A percentile compares a stretch with the other conserved stretches of the same genome.
phyloP scores from a whole-genome alignment of 2,888 invertebrate species.

The Alcis repandata region DNA sequence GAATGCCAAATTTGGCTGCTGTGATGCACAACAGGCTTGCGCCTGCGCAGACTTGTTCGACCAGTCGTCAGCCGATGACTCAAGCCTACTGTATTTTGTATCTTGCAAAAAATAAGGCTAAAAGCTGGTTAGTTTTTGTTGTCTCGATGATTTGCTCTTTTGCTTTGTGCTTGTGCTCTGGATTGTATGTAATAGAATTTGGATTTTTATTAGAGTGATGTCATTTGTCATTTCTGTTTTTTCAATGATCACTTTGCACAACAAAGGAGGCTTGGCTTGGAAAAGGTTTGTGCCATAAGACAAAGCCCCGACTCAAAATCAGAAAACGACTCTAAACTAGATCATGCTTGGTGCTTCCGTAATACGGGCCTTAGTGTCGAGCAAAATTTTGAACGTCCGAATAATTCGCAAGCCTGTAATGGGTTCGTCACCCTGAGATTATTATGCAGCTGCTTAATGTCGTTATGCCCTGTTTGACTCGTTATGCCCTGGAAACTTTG shows the following conservation, averaged over 20 bases:
- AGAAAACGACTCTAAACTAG: no score
- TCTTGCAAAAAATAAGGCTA: conserved; percentile 10
- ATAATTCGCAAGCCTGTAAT: no score
- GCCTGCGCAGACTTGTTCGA: conserved; percentile 43
- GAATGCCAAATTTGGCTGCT: conserved; percentile 45
- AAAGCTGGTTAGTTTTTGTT: conserved; percentile 5
- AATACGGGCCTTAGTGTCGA: no score
- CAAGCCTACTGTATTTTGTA: conserved; percentile 27
- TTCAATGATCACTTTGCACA: neutral
- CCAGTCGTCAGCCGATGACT: conserved; percentile 37
- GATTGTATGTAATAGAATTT: neutral
- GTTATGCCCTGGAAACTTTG: no score
- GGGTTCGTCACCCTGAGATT: no score
- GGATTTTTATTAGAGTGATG: neutral
- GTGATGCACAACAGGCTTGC: conserved; percentile 45
- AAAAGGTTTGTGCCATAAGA: no score
- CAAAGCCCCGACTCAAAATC: no score
- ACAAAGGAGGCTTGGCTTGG: no score
- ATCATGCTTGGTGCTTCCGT: no score
- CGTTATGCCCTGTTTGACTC: no score
- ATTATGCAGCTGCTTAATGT: no score
- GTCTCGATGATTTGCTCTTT: conserved; percentile 3
- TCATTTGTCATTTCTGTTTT: neutral
- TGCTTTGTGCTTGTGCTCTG: conserved; percentile 14
- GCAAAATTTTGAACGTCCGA: no score